Evolutionary conservation across 1,140 invertebrate species (phyloP).

Genomic region (Marisa cornuarietis): DNA sequence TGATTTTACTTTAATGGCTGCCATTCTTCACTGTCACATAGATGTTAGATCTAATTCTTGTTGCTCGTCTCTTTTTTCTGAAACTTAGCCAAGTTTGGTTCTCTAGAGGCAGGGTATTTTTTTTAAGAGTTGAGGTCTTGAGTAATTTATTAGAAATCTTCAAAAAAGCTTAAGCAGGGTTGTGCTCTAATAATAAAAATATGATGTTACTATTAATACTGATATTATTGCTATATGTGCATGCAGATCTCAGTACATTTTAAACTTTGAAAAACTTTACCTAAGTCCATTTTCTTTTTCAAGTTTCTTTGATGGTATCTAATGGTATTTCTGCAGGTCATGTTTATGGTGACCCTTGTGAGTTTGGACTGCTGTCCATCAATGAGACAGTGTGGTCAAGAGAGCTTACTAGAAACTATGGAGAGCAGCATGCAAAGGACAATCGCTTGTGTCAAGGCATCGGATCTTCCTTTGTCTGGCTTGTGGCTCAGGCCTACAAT

Average conservation of each 20-base stretch:
- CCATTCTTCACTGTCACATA: no score
- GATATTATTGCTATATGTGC: not conserved
- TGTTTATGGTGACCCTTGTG: conserved; percentile 80
- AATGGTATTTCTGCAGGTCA: conserved; percentile 70
- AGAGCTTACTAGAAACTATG: conserved; percentile 21
- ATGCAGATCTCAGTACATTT: not conserved
- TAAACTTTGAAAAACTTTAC: not conserved
- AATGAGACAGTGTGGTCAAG: conserved; percentile 42
- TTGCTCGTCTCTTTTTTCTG: no score
- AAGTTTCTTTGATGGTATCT: not conserved
- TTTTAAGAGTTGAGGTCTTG: no score
- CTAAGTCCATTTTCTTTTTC: not conserved
- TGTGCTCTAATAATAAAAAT: not conserved
- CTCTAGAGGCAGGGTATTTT: no score
- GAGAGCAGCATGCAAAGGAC: conserved; percentile 7
- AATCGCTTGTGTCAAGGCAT: conserved; percentile 62
- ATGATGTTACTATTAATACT: not conserved
- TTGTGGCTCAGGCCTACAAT: conserved; percentile 82
- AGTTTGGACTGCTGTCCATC: conserved; percentile 77
- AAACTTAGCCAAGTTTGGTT: no score
- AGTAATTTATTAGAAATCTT: no score
- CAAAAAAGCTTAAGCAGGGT: not conserved
- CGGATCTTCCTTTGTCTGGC: conserved; percentile 80
- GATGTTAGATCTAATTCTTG: no score
- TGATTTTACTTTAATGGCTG: no score